Evolutionary conservation across 2,888 invertebrate species (phyloP).

Genomic region (Drosophila pseudotalamancana): DNA sequence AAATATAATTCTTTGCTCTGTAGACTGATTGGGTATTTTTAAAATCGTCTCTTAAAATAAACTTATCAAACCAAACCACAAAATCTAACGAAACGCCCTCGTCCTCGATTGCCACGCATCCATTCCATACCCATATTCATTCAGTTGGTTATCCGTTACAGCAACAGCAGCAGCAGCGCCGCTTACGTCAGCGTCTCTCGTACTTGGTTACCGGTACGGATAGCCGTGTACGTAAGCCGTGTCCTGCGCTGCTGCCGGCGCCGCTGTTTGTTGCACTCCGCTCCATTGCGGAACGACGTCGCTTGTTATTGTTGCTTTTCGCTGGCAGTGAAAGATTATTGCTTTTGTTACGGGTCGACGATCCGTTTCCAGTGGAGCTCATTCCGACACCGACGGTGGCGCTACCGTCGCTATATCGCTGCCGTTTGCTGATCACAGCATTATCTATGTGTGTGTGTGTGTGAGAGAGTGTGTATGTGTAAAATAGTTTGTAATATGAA

Average conservation of each 20-base stretch:
- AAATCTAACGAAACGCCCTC: slow-evolving; percentile 20
- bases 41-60: not conserved
- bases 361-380: slow-evolving; percentile 27
- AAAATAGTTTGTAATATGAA: slow-evolving; percentile 32
- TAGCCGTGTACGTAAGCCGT: slow-evolving; percentile 84
- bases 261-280: slow-evolving; percentile 51
- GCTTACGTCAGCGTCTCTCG: slow-evolving; percentile 81
- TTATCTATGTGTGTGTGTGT: slow-evolving; percentile 37
- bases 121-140: not conserved
- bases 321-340: slow-evolving; percentile 72
- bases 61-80: slow-evolving; percentile 17
- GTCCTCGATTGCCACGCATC: too few relatives aligned
- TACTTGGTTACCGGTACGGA: slow-evolving; percentile 85
- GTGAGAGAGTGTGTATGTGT: slow-evolving; percentile 18
- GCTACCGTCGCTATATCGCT: slow-evolving; percentile 58
- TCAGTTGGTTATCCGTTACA: slow-evolving; percentile 27
- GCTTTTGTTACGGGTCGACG: slow-evolving; percentile 66
- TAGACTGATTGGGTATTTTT: slow-evolving; percentile 1
- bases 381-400: slow-evolving; percentile 18
- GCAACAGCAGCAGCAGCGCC: slow-evolving; percentile 60
- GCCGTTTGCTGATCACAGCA: slow-evolving; percentile 51
- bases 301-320: slow-evolving; percentile 60
- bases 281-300: slow-evolving; percentile 84
- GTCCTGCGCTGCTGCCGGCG: slow-evolving; percentile 61
- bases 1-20: not conserved